These are phyloP conservation scores for Neoniphon sammara DNA, from an alignment of 2,797 vertebrate genomes.

Conservation along the genomic window DNA sequence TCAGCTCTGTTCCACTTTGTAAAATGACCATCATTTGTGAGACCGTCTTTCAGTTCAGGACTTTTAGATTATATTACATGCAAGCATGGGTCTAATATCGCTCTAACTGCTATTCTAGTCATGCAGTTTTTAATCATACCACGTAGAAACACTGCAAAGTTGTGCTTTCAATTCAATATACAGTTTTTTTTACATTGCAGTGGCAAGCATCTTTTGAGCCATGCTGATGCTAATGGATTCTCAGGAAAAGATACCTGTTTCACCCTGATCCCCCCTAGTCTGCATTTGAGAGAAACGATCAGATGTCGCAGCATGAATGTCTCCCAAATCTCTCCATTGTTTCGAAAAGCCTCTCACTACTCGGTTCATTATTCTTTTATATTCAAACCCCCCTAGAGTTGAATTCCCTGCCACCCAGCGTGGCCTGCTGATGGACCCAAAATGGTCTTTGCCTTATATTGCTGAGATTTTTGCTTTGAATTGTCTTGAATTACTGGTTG, in stretches of 20 bases:
- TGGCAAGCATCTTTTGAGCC: slow-evolving; percentile 37
- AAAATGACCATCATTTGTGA: too few relatives aligned
- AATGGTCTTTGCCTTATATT: slow-evolving; percentile 49
- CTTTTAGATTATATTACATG: too few relatives aligned
- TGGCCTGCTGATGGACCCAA: slow-evolving; percentile 55
- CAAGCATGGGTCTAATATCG: too few relatives aligned
- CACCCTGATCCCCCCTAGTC: slow-evolving; percentile 11
- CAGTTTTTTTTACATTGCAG: slow-evolving; percentile 30
- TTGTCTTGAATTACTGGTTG: slow-evolving; percentile 72
- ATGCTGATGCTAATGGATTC: slow-evolving; percentile 39
- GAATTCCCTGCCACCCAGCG: slow-evolving; percentile 45
- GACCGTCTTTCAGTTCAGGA: too few relatives aligned
- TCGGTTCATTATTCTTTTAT: slow-evolving; percentile 64
- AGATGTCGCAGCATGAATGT: slow-evolving; percentile 45
- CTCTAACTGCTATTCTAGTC: neutral
- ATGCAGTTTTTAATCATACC: neutral
- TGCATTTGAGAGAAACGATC: slow-evolving; percentile 42
- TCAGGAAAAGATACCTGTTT: slow-evolving; percentile 30
- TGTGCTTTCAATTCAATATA: slow-evolving; percentile 7
- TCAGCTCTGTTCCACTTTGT: too few relatives aligned
- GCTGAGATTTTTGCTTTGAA: slow-evolving; percentile 55
- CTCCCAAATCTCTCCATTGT: slow-evolving; percentile 55
- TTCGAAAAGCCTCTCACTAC: slow-evolving; percentile 57
- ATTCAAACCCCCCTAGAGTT: slow-evolving; percentile 53
- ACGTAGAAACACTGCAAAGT: neutral